Conservation (phyloP, 1,140 invertebrate genomes). For the Drosophila watanabei region DNA sequence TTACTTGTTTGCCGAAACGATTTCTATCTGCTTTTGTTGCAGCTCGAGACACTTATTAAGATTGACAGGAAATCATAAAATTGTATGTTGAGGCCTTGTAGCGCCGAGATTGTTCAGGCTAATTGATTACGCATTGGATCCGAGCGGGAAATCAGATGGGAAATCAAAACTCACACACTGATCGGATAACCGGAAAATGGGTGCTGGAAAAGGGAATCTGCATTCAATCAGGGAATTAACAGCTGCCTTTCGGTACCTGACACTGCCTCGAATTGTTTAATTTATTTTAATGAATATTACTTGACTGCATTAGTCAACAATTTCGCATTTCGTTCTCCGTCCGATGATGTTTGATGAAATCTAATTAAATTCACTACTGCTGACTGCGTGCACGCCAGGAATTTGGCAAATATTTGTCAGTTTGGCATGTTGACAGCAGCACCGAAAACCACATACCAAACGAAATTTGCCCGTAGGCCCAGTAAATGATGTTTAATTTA, state of each 20-base stretch:
- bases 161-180: constrained; percentile 18
- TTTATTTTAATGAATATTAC: constrained; percentile 73
- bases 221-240: constrained; percentile 17
- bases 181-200: constrained; percentile 2
- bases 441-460: constrained; percentile 64
- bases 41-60: constrained; percentile 65
- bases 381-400: constrained; percentile 37
- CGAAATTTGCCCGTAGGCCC: constrained; percentile 42
- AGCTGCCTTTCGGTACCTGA: constrained; percentile 5
- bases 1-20: constrained; percentile 25
- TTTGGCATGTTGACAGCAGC: constrained; percentile 71
- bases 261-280: constrained; percentile 11
- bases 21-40: constrained; percentile 11
- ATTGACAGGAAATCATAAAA: constrained; percentile 81
- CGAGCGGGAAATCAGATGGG: constrained; percentile 11
- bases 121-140: constrained; percentile 48
- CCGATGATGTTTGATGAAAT: constrained; percentile 63
- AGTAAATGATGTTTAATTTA: constrained; percentile 62
- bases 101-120: constrained; percentile 49
- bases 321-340: constrained; percentile 7
- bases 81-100: constrained; percentile 65
- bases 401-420: constrained; percentile 76
- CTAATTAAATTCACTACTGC: constrained; percentile 77
- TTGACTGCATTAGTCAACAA: constrained; percentile 65
- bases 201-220: neutral